These are phyloP conservation scores for Drosophila persimilis DNA, from an alignment of 1,140 invertebrate species.

Conservation along the genomic window DNA sequence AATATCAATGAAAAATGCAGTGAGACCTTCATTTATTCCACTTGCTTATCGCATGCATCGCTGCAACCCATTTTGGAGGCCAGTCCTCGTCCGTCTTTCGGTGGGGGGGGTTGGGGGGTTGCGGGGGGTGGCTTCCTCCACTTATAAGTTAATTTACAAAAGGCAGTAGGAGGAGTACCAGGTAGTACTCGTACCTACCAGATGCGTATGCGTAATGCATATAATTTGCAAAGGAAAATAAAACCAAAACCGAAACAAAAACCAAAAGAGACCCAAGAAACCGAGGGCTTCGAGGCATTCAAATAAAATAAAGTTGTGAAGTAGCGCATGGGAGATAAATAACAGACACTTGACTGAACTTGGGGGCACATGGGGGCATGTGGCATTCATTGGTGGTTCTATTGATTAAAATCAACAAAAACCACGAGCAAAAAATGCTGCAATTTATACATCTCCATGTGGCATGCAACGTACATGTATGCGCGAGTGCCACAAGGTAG, in stretches of 20 bases:
- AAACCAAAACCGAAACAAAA: not conserved
- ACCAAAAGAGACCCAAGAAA: not conserved
- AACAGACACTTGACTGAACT: conserved; percentile 63
- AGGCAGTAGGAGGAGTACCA: conserved; percentile 24
- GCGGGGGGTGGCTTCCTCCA: conserved; percentile 8
- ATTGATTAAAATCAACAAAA: conserved; percentile 62
- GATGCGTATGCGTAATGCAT: conserved; percentile 73
- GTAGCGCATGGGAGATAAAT: conserved; percentile 75
- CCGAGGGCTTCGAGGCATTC: conserved; percentile 40
- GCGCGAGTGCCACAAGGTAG: conserved; percentile 54
- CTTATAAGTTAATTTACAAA: conserved; percentile 75
- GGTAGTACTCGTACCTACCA: conserved; percentile 15
- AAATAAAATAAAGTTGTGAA: conserved; percentile 81
- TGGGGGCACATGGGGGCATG: not conserved
- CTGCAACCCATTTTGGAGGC: conserved; percentile 6
- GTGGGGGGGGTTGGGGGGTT: too few relatives aligned
- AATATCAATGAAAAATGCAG: conserved; percentile 9
- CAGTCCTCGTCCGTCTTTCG: conserved; percentile 13
- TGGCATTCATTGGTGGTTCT: conserved; percentile 26
- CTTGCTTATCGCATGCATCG: conserved; percentile 34
- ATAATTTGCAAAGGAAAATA: conserved; percentile 61
- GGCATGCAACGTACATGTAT: conserved; percentile 15
- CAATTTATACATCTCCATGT: conserved; percentile 53
- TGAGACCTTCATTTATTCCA: conserved; percentile 30
- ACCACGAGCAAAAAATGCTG: not conserved